Conservation (phyloP, 2,113 vertebrate genomes). For the Oreochromis spilurus region DNA sequence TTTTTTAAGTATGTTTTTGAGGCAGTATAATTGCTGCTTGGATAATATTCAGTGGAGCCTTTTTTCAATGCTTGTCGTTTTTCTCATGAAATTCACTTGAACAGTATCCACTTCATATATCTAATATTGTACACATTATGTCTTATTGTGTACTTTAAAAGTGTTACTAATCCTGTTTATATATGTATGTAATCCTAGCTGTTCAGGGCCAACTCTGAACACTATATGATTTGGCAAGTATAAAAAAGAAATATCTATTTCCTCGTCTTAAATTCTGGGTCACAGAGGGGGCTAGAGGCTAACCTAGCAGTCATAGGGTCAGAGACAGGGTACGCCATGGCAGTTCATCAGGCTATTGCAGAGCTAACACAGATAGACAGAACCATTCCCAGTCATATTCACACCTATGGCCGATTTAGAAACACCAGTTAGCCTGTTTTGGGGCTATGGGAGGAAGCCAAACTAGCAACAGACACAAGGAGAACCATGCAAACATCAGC, state of each 20-base stretch:
- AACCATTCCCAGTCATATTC: not conserved
- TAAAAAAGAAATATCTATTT: not conserved
- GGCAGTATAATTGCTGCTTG: not conserved
- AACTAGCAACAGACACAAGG: not conserved
- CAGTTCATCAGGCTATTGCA: not conserved
- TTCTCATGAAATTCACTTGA: not conserved
- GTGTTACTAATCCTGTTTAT: not conserved
- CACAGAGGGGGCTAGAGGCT: not conserved
- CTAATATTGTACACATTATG: not conserved
- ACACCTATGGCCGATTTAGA: not conserved
- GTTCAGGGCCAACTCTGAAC: not conserved
- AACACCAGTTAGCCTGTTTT: not conserved
- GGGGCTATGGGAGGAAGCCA: not conserved
- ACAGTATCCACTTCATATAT: not conserved
- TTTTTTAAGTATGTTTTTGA: not conserved
- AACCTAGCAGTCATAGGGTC: not conserved
- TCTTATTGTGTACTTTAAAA: not conserved
- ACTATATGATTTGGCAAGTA: not conserved
- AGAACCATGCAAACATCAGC: not conserved
- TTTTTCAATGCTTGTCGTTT: not conserved
- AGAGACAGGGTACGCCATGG: not conserved
- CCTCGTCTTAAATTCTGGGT: not conserved
- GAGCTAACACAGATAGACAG: not conserved
- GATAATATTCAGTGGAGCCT: not conserved
- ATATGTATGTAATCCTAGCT: not conserved